Evolutionary conservation across 2,113 vertebrate genomes (phyloP).

Genomic region (Chelonoidis abingdonii): DNA sequence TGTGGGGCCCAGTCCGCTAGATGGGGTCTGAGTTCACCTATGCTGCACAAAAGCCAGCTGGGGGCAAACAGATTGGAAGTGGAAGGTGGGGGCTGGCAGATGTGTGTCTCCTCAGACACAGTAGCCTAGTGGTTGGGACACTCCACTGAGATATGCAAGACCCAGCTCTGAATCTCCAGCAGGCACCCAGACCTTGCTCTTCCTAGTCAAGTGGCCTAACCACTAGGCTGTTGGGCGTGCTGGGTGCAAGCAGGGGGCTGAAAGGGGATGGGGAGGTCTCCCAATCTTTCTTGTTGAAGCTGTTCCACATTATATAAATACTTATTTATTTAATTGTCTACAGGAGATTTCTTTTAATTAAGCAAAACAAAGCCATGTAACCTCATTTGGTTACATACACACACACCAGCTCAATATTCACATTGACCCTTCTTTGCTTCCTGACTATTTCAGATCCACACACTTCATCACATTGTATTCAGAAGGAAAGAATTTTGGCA

Average conservation of each 20-base stretch:
- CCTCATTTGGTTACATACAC: not conserved
- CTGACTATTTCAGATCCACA: slow-evolving; percentile 43
- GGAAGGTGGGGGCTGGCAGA: not conserved
- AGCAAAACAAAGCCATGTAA: not conserved
- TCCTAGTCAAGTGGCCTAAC: not conserved
- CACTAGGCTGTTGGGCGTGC: not conserved
- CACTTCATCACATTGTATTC: slow-evolving; percentile 52
- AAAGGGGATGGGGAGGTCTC: not conserved
- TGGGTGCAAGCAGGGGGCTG: not conserved
- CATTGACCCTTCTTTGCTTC: not conserved
- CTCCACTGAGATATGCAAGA: not conserved
- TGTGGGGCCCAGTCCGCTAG: not conserved
- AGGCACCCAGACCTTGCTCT: not conserved
- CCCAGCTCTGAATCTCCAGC: not conserved
- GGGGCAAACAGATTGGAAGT: not conserved
- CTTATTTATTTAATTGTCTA: not conserved
- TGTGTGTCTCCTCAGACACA: not conserved
- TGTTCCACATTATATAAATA: not conserved
- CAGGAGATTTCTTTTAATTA: not conserved
- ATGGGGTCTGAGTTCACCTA: not conserved
- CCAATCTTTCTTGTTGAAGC: not conserved
- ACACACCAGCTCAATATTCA: not conserved
- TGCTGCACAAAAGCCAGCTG: not conserved
- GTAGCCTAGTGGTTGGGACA: not conserved
- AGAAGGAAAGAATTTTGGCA: slow-evolving; percentile 63